Conservation (phyloP, 2,888 invertebrate genomes). For the Phyto melanocephala region DNA sequence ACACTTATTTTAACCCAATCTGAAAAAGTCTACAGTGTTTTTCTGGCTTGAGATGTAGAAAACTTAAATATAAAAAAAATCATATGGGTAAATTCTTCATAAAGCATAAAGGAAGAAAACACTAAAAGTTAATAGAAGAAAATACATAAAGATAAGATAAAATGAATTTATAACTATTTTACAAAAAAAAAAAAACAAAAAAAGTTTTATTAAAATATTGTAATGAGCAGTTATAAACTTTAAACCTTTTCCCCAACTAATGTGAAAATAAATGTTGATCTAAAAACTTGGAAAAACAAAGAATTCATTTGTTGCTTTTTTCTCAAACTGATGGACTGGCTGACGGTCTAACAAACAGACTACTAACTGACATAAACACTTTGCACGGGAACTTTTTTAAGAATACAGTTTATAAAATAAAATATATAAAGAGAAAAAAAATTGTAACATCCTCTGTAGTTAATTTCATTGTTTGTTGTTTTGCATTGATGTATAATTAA, state of each 20-base stretch:
- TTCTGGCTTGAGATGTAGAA: neutral
- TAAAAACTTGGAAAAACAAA: slow-evolving; percentile 4
- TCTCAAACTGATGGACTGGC: neutral
- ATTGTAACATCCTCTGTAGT: slow-evolving; percentile 49
- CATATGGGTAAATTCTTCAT: neutral
- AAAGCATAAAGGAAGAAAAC: neutral
- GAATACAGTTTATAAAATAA: slow-evolving; percentile 16
- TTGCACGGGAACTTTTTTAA: neutral
- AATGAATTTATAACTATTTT: slow-evolving; percentile 33
- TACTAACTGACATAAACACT: slow-evolving; percentile 27
- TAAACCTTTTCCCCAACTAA: slow-evolving; percentile 21
- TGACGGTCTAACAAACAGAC: neutral
- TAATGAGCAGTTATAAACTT: slow-evolving; percentile 22
- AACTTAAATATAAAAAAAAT: neutral
- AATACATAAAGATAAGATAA: slow-evolving; percentile 47
- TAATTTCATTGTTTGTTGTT: slow-evolving; percentile 40
- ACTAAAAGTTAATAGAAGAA: slow-evolving; percentile 14
- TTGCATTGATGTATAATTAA: slow-evolving; percentile 74
- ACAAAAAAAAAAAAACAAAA: neutral
- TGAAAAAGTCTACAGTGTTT: too few relatives aligned
- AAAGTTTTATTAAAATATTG: slow-evolving; percentile 8
- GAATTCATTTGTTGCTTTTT: slow-evolving; percentile 30
- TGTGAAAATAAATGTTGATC: slow-evolving; percentile 58
- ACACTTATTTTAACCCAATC: neutral
- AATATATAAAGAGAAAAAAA: neutral